These are phyloP conservation scores for Sesia bembeciformis DNA, from an alignment of 2,888 invertebrate genomes.

Conservation along the genomic window DNA sequence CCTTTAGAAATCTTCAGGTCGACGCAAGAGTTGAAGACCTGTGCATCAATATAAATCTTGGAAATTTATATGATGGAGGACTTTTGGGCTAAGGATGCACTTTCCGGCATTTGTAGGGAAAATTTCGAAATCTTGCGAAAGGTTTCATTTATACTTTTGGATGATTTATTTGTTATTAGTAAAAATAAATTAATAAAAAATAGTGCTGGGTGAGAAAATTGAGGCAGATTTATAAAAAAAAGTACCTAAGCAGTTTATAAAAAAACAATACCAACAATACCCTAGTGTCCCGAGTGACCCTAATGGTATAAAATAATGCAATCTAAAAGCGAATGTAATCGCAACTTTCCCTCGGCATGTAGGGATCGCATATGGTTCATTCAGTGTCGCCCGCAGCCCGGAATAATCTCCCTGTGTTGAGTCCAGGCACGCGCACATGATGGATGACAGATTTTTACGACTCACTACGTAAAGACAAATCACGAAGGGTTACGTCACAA, in stretches of 20 bases:
- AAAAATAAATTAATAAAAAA: too few species aligned
- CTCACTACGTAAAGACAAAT: slow-evolving; percentile 6
- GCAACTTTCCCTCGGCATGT: slow-evolving; percentile 31
- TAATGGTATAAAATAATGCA: slow-evolving; percentile 47
- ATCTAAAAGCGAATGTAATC: slow-evolving; percentile 49
- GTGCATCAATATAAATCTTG: too few species aligned
- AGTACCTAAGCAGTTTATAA: neutral
- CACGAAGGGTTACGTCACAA: too few species aligned
- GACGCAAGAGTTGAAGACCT: too few species aligned
- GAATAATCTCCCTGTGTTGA: slow-evolving; percentile 39
- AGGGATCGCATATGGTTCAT: slow-evolving; percentile 22
- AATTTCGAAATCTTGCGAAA: too few species aligned
- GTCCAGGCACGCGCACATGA: slow-evolving; percentile 39
- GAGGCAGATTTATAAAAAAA: neutral
- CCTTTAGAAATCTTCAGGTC: too few species aligned
- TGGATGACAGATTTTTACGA: slow-evolving; percentile 42
- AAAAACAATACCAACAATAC: neutral
- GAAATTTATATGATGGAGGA: too few species aligned
- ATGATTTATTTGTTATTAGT: too few species aligned
- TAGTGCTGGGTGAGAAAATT: too few species aligned
- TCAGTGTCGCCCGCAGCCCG: slow-evolving; percentile 2
- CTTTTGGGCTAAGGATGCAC: too few species aligned
- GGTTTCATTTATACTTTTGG: too few species aligned
- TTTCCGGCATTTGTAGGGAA: too few species aligned
- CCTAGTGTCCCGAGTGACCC: slow-evolving; percentile 7